Base-by-base conservation (phyloP, 2,888 invertebrate species). In the Netelia inedita region DNA sequence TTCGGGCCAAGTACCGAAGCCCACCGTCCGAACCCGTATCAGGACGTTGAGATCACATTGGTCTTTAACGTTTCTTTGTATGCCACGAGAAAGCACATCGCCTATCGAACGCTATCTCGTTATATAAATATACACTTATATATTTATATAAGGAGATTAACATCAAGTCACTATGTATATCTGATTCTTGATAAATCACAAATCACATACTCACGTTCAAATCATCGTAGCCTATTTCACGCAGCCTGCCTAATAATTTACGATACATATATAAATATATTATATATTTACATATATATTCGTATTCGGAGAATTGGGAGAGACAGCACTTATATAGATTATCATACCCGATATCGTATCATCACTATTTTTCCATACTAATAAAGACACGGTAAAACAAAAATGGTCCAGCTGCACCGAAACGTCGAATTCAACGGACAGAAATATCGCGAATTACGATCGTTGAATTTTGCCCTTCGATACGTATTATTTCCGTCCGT, bases 1-100 rank as follows among this genome's bases (percentile, higher is more conserved):
- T 96, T 91, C 95, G 96, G 91, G 96, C 96, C 93, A 96, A 96
- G 93, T 96, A 96, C 93, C 95, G 96, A 90, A 96, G 96, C 94
- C 95, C 96, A 79, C 95, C 96, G 85, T 95, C 96, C 89, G 96
- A 96, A 69, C 95, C 96, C 74, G 92, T 94, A 87, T 94, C 92
- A 82, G 91, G 90, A 87, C 92, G 91, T 88, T 93, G 50, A 91
- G 82, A 82, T 66, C 82, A 83, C 78, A 59, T 28, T 63, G 41
- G 16, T 55, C 23, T 35, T 23, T 57, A 21, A 21, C 16, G 14
- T 46, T 57, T n/a, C 43, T n/a, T 35, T 14, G 57, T 59, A 57
- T 50, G 69, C 66, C 80, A 75, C 65, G 63, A 61, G 87, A 88
- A 86, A 89, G 90, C 91, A 91, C 90, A 88, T 89, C 90, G 90